Percentiles rank a stretch among this genome's conserved stretches.
These are phyloP conservation scores for rabbit (Oryctolagus cuniculus) DNA, from an alignment of 2,113 vertebrate genomes.

Conservation along the genomic window mOryCun1.1 NC_091449.1:12829501-12830000, in stretches of 20 bases:
- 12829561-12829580: slow-evolving; percentile 96
- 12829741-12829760: slow-evolving; percentile 95
- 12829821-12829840: slow-evolving; percentile 18
- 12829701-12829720: slow-evolving; percentile 96
- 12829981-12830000: slow-evolving; percentile 85
- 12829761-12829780: slow-evolving; percentile 82
- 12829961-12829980: slow-evolving; percentile 85
- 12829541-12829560: slow-evolving; percentile 94
- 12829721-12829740: slow-evolving; percentile 92
- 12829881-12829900: slow-evolving; percentile 94
- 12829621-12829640: slow-evolving; percentile 65
- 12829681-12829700: slow-evolving; percentile 92
- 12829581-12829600: slow-evolving; percentile 95
- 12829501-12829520: slow-evolving; percentile 91
- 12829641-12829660: slow-evolving; percentile 88
- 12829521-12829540: slow-evolving; percentile 87
- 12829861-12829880: slow-evolving; percentile 90
- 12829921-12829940: slow-evolving; percentile 81
- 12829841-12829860: slow-evolving; percentile 77
- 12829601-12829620: slow-evolving; percentile 77
- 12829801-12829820: no score
- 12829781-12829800: slow-evolving; percentile 69
- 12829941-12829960: slow-evolving; percentile 84
- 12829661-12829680: slow-evolving; percentile 95
- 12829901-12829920: slow-evolving; percentile 95